Evolutionary conservation across 2,113 vertebrate species (phyloP), one percentile per base, ranked within the genome.

Genomic region (Entelurus aequoreus): DNA sequence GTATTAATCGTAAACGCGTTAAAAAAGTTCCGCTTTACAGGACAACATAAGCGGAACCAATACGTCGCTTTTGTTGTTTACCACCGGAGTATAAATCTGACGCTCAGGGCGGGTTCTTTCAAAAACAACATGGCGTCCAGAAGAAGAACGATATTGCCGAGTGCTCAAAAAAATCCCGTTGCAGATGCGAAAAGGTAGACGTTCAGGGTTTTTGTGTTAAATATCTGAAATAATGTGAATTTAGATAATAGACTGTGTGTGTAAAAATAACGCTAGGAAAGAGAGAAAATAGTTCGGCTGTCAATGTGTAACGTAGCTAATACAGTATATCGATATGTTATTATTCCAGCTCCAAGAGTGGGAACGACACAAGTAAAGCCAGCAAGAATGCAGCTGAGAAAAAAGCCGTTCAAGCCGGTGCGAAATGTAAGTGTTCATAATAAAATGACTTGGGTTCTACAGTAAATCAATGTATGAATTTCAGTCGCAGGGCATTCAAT

Each of bases 111-210:
- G 84, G 76, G 42, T 69, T 52, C 1, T 47, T 85, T 79, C 58
- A 60, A 87, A 81, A 49, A 12, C 62, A 77, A 52, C 8, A 88
- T 88, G 87, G 85, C 87, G 74, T 87, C 85, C 5, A 74, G 71
- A 62, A 81, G 72, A 79, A 40, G 42, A 13, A 38, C 81, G n/a
- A 13, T 12, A 2, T 28, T 0, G 3, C 57, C 71, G 5, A 84
- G 28, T 28, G 42, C 8, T 52, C 58, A 58, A 5, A 77, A 74
- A 78, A 72, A 8, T 13, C 1, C 48, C 0, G 0, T 53, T 6
- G 6, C 28, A 1, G 84, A 81, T 3, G 6, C 53, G 1, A 87
- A 80, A 74, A 73, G 85, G 87, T 87, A 14, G 52, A 4, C 15
- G 35, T 12, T 60, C 1, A 8, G 0, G 0, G 9, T 13, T 37